Conservation (phyloP, 1,140 invertebrate genomes). For the Neelides sp. region DNA sequence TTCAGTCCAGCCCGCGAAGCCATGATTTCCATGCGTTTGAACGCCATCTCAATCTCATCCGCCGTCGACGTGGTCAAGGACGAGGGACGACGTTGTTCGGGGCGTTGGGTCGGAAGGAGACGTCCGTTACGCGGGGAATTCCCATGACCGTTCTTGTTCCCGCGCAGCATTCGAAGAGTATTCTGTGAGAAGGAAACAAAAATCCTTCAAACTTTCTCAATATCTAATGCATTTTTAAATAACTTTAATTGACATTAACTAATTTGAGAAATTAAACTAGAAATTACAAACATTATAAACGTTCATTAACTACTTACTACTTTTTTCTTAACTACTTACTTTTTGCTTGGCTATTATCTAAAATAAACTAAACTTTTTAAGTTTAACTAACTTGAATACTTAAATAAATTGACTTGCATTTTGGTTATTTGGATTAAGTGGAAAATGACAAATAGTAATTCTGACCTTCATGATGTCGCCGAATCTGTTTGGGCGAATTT, state of each 20-base stretch:
- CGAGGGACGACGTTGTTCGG: constrained; percentile 16
- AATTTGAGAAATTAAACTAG: too few relatives aligned
- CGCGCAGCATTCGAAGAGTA: neutral
- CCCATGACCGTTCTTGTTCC: constrained; percentile 3
- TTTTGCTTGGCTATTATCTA: too few relatives aligned
- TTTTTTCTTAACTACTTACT: too few relatives aligned
- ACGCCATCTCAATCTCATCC: constrained; percentile 24
- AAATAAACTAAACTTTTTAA: too few relatives aligned
- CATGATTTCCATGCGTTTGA: constrained; percentile 30
- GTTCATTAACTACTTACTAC: too few relatives aligned
- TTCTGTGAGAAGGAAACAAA: neutral
- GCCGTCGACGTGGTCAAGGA: constrained; percentile 17
- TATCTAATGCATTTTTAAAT: neutral
- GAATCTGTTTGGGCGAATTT: too few relatives aligned
- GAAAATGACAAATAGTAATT: too few relatives aligned
- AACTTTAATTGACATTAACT: neutral
- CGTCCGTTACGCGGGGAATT: neutral
- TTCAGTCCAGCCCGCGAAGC: constrained; percentile 28
- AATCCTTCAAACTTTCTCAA: neutral
- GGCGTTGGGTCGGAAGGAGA: neutral
- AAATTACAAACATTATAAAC: too few relatives aligned
- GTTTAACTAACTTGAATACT: too few relatives aligned
- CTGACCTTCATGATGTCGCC: too few relatives aligned
- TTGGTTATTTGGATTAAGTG: too few relatives aligned
- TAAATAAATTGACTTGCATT: too few relatives aligned